Evolutionary conservation across 2,113 vertebrate species (phyloP).

Genomic region (Mola mola): DNA sequence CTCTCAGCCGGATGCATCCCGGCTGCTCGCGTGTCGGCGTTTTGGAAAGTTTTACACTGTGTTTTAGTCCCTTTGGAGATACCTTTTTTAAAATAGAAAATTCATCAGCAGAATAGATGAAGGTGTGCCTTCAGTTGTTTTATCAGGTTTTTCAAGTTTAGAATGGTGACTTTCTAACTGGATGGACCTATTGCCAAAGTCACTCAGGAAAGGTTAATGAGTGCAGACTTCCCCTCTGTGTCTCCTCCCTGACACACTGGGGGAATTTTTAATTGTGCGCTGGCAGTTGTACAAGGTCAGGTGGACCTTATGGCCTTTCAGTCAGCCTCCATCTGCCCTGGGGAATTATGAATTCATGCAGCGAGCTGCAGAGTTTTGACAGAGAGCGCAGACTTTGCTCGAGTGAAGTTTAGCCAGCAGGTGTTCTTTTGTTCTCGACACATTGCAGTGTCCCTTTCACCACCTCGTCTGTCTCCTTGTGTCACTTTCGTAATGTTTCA

Average conservation of each 20-base stretch:
- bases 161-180: conserved; percentile 23
- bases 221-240: conserved; percentile 39
- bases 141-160: neutral
- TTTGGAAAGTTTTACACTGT: too few species aligned
- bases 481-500: neutral
- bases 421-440: conserved; percentile 25
- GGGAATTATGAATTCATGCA: conserved; percentile 40
- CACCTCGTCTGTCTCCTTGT: neutral
- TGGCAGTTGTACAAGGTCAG: conserved; percentile 64
- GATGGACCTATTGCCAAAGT: conserved; percentile 26
- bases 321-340: conserved; percentile 60
- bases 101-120: too few species aligned
- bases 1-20: conserved; percentile 14
- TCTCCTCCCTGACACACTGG: conserved; percentile 33
- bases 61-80: too few species aligned
- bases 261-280: conserved; percentile 45
- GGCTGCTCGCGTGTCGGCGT: too few species aligned
- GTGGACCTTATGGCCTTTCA: conserved; percentile 64
- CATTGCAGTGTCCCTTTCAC: conserved; percentile 22
- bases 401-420: conserved; percentile 16
- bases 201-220: conserved; percentile 56
- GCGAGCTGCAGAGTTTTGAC: conserved; percentile 15
- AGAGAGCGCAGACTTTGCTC: neutral
- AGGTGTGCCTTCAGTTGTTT: too few species aligned
- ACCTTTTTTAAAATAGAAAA: too few species aligned